Evolutionary conservation across 1,140 invertebrate genomes (phyloP), one percentile per base, ranked within the genome.

Genomic region (Drosophila busckii): DNA sequence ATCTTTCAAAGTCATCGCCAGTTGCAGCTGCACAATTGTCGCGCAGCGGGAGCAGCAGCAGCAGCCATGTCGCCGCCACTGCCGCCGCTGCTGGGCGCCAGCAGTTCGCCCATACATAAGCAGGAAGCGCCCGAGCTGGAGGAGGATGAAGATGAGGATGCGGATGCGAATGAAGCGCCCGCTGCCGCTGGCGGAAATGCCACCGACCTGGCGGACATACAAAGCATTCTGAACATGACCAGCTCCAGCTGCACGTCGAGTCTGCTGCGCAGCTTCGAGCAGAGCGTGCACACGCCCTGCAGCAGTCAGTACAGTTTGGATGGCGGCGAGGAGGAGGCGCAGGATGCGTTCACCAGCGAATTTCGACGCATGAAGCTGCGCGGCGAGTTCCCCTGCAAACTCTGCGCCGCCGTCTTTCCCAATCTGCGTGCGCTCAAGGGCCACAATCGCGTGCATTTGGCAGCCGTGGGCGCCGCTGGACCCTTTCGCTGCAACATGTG

Each of bases 401-500:
- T 97, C 3, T 98, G 96, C 87, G 90, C 91, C 0, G 91, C 92
- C 0, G 91, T 95, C 2, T 97, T 96, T 67, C 94, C 94, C 0
- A 97, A 97, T 84, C 88, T 97, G n/a, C 90, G 95, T 5, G 94
- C 95, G 0, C 88, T 97, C 0, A 97, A 97, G 86, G 95, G 95
- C 0, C 97, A 98, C 85, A 96, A 96, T 70, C 89, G 94, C 15
- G 91, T 93, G 0, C 94, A 96, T 83, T 88, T 95, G 50, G 91
- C 90, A 35, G 90, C 91, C 1, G 93, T 92, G 1, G 90, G 90
- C 0, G 90, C 92, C 0, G 89, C 89, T 0, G 90, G 93, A 63
- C 92, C 93, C 34, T 98, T 96, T 84, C 92, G 94, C 3, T 99
- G 97, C 88, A 96, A 96, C 70, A 94, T 98, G 91, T 98, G 97